These are phyloP conservation scores for Notechis scutatus DNA, from an alignment of 2,113 vertebrate genomes.

Conservation along the genomic window DNA sequence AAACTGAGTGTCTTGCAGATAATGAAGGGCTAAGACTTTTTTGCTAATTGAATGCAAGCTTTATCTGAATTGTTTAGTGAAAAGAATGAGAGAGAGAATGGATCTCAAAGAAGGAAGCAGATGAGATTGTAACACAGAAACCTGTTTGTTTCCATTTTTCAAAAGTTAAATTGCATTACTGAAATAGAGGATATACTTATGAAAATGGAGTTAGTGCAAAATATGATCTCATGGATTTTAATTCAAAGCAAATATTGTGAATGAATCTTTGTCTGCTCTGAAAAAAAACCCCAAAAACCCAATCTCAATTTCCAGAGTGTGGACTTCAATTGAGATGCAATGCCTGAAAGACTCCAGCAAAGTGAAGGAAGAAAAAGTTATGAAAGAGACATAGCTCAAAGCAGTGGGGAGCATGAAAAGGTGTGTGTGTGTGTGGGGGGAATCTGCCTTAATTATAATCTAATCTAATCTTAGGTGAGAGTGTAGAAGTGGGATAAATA, in stretches of 20 bases:
- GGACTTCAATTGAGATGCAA: background rate
- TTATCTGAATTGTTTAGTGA: background rate
- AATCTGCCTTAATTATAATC: background rate
- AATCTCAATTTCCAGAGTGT: background rate
- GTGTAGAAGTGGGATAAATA: background rate
- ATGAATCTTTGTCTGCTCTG: background rate
- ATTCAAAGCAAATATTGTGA: background rate
- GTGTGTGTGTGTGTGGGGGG: too few relatives aligned
- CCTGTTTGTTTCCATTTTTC: background rate
- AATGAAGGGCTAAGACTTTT: background rate
- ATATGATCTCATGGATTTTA: background rate
- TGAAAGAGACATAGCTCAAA: background rate
- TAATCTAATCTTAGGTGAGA: background rate
- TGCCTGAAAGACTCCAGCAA: background rate
- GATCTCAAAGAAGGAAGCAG: background rate
- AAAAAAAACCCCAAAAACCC: background rate
- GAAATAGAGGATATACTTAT: background rate
- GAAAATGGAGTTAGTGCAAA: background rate
- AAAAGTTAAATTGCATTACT: background rate
- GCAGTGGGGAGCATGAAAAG: background rate
- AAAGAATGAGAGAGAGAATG: fast-evolving
- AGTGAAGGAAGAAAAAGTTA: background rate
- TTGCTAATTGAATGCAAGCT: background rate
- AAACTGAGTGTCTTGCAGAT: background rate
- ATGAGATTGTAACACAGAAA: background rate